Percentiles rank a stretch among this genome's conserved stretches.
These are phyloP conservation scores for Catagonus wagneri DNA, from an alignment of 2,113 vertebrate species.

Conservation along the genomic window DNA sequence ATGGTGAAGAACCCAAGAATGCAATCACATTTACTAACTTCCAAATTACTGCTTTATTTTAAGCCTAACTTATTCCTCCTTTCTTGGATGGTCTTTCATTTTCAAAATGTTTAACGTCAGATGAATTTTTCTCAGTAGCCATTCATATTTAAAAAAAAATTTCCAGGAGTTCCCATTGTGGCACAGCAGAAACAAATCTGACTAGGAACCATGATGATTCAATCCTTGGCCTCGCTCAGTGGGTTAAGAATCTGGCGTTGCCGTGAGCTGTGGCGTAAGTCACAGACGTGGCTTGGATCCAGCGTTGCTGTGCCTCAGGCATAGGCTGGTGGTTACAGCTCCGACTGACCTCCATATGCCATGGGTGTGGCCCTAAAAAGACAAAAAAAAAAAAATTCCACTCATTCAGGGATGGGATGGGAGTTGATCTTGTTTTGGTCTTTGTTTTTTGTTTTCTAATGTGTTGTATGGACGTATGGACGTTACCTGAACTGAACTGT, in stretches of 20 bases:
- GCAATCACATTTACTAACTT: background rate
- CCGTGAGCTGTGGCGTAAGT: too few relatives aligned
- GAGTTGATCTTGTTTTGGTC: background rate
- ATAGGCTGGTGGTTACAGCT: too few relatives aligned
- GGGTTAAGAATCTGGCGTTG: too few relatives aligned
- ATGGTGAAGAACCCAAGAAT: background rate
- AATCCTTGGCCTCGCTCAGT: too few relatives aligned
- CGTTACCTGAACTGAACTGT: conserved; percentile 68
- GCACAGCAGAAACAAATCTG: too few relatives aligned
- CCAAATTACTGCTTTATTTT: background rate
- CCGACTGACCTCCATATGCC: too few relatives aligned
- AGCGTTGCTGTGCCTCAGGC: too few relatives aligned
- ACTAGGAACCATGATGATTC: too few relatives aligned
- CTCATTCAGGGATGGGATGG: background rate
- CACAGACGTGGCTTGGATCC: too few relatives aligned
- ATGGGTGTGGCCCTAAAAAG: too few relatives aligned
- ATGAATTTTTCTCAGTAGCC: background rate
- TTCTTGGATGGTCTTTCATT: background rate
- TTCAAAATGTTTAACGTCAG: background rate
- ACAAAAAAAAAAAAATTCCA: background rate
- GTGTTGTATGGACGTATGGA: background rate
- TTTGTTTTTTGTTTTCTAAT: background rate
- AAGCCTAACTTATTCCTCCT: background rate
- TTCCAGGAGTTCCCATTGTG: too few relatives aligned
- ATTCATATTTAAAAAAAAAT: background rate